Base-by-base conservation (phyloP, 2,888 invertebrate species). In the Celastrina argiolus region DNA sequence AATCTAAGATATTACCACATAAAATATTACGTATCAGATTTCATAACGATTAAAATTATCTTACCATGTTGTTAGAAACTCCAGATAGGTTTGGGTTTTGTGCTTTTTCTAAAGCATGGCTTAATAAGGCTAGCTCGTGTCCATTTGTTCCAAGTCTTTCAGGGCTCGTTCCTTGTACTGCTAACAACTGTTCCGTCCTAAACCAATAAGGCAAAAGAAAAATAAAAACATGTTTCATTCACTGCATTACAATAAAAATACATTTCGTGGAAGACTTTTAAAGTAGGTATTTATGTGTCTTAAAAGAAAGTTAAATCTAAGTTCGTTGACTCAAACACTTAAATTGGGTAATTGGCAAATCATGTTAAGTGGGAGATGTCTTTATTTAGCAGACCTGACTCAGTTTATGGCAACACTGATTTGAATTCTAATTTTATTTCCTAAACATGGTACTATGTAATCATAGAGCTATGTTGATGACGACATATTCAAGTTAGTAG, bases 41-140 rank as follows among this genome's bases (percentile, higher is more conserved):
- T n/a, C n/a, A n/a, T n/a, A n/a, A n/a, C n/a, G n/a, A n/a, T n/a
- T n/a, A n/a, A n/a, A 31, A 0, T 31, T 31, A 31, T 75, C 83
- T 81, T 75, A 91, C 91, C 82, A 92, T 74, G 74, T 90, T 85
- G 79, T 93, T 93, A 70, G 94, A 92, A 14, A 84, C 76, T 67
- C 81, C 92, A 69, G 87, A 82, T 7, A 88, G 79, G 76, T 94
- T 94, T 78, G 92, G 92, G 81, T 93, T 93, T 64, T 94, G 95
- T 65, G 94, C 94, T 76, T 94, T 94, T 82, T 96, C 96, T 72
- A 96, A 87, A 4, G 95, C 94, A 80, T 96, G 96, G 58, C 95
- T 94, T 74, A 97, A 92, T 64, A 96, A 87, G 0, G 95, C 94
- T 75, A 95, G 91, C 78, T 96, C 95, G 75, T 94, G 88, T 42